A percentile compares a stretch with the other conserved stretches of the same genome.
Evolutionary conservation across 2,113 vertebrate species (phyloP).

Genomic region (Mirounga angustirostris): DNA sequence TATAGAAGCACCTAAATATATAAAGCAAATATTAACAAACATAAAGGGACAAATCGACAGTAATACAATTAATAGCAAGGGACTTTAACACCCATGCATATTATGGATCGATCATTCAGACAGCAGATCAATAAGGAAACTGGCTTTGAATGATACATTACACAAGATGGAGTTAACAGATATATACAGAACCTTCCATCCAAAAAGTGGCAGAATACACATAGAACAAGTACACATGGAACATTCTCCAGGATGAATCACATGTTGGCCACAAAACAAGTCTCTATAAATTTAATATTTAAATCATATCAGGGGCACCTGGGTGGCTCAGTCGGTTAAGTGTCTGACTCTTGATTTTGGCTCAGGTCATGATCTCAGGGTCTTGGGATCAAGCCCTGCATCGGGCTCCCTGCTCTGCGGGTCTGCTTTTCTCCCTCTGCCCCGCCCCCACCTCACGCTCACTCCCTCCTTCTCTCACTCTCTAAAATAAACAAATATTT

Average conservation of each 20-base stretch:
- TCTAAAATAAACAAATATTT: neutral
- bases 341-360: neutral
- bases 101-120: neutral
- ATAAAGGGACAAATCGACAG: neutral
- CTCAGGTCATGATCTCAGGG: neutral
- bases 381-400: neutral
- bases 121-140: neutral
- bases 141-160: neutral
- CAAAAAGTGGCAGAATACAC: neutral
- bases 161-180: neutral
- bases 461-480: neutral
- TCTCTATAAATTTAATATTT: neutral
- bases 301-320: neutral
- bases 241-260: neutral
- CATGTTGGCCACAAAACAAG: neutral
- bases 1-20: neutral
- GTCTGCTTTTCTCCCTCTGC: neutral
- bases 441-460: neutral
- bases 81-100: neutral
- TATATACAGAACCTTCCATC: neutral
- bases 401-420: fast-evolving
- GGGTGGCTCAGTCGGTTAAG: neutral
- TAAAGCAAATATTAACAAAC: neutral
- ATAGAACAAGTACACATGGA: neutral
- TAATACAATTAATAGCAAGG: neutral